Evolutionary conservation across 2,888 invertebrate species (phyloP).

Genomic region (Aproaerema taeniolella): DNA sequence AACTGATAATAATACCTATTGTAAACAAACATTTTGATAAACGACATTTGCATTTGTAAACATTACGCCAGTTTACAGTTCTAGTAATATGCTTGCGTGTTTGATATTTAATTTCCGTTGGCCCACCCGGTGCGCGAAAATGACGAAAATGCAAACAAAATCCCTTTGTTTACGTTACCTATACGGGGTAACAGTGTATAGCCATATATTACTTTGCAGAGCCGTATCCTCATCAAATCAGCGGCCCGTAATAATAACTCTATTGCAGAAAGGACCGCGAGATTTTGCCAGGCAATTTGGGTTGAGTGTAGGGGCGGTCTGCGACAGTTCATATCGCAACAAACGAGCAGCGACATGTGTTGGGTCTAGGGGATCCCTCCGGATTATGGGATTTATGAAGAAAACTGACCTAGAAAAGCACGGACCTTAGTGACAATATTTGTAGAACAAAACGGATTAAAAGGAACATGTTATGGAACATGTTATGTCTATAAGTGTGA

Average conservation of each 20-base stretch:
- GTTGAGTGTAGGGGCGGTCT: slow-evolving; percentile 42
- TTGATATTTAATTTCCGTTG: too few relatives aligned
- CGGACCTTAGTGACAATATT: too few relatives aligned
- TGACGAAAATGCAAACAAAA: slow-evolving; percentile 2
- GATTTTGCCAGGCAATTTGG: slow-evolving; percentile 61
- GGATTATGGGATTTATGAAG: slow-evolving; percentile 17
- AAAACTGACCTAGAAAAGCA: too few relatives aligned
- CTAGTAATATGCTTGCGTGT: too few relatives aligned
- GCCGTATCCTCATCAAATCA: slow-evolving; percentile 53
- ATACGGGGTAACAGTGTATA: slow-evolving; percentile 9
- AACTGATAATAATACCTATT: background rate
- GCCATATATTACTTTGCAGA: slow-evolving; percentile 14
- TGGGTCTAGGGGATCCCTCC: slow-evolving; percentile 14
- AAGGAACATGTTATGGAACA: too few relatives aligned
- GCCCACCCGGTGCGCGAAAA: too few relatives aligned
- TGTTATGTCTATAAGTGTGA: too few relatives aligned
- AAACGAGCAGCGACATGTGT: slow-evolving; percentile 26
- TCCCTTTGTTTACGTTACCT: slow-evolving; percentile 9
- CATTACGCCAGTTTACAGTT: too few relatives aligned
- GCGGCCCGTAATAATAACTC: slow-evolving; percentile 62
- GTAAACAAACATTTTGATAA: slow-evolving; percentile 6
- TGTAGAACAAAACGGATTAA: too few relatives aligned
- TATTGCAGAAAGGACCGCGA: slow-evolving; percentile 59
- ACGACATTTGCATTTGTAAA: too few relatives aligned
- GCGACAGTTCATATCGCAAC: slow-evolving; percentile 28